Base-by-base conservation (phyloP, 2,113 vertebrate species). In the Dipodomys merriami region DNA sequence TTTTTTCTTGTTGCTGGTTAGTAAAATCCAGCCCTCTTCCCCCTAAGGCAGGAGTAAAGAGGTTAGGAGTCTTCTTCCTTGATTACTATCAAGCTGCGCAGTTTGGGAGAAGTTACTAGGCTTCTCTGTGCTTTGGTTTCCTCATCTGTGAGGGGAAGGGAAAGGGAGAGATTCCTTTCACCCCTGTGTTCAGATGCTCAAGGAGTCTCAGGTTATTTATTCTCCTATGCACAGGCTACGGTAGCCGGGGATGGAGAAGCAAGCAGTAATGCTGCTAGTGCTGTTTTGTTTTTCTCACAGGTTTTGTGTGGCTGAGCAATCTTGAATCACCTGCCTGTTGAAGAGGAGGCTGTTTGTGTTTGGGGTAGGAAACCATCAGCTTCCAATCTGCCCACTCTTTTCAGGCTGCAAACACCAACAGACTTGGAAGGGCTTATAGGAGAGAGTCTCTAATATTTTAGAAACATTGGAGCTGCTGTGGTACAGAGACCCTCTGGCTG, bases 61-160 rank as follows among this genome's bases (percentile, higher is more conserved):
- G 22, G 79, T 88, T 44, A 73, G 25, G 33, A 57, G 53, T 20
- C 27, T 46, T 0, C 30, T 46, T 77, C 65, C 44, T 27, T 83
- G 69, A 76, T 65, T n/a, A 33, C 15, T 77, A 19, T 30, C 30
- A 78, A 88, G 33, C 44, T 86, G 29, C 76, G 64, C 19, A 39
- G 27, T 62, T 64, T 88, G 89, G 22, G 76, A 86, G 65, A 91
- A 88, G 35, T 33, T 0, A 3, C 2, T 71, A 84, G 49, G 10
- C 27, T 94, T 95, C 53, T 94, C 12, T 53, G 74, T 49, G 46
- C 30, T 74, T 93, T 33, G 67, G 22, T 95, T 94, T 90, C 22
- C n/a, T 69, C 71, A 25, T 39, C 46, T 85, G 15, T 65, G 44
- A 91, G 33, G 29, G 25, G 23, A 35, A 53, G 71, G 27, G 49